Evolutionary conservation across 2,797 vertebrate species (phyloP).

Genomic region (Hipposideros larvatus): DNA sequence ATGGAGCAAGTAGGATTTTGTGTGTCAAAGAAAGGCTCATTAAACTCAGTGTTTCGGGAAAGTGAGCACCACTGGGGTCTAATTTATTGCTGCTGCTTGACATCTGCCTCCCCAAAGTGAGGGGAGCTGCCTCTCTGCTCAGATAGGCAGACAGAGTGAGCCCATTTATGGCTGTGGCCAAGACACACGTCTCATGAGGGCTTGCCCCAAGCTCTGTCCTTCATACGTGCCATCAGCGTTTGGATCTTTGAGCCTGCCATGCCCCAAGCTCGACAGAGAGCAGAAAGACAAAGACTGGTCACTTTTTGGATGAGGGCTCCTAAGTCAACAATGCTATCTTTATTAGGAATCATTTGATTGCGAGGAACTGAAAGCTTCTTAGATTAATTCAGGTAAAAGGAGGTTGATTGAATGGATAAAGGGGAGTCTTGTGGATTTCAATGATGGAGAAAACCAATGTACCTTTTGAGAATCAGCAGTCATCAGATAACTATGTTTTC

Average conservation of each 20-base stretch:
- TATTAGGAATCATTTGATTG: not conserved
- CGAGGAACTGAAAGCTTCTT: not conserved
- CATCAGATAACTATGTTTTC: not conserved
- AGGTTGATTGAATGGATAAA: not conserved
- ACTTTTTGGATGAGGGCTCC: not conserved
- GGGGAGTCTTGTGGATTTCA: not conserved
- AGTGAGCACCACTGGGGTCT: conserved; percentile 45
- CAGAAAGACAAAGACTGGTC: conserved; percentile 8
- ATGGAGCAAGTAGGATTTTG: conserved; percentile 51
- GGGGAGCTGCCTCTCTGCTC: not conserved
- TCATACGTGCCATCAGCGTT: not conserved
- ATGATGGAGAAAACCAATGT: not conserved
- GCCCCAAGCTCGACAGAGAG: not conserved
- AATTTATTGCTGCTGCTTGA: conserved; percentile 29
- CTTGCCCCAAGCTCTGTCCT: not conserved
- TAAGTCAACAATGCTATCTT: not conserved
- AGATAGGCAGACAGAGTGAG: accelerated
- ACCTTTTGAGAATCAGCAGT: not conserved
- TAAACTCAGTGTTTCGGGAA: conserved; percentile 55
- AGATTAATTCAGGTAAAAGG: not conserved
- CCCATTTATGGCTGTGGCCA: not conserved
- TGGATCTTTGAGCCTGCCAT: not conserved
- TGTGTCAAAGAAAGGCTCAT: conserved; percentile 66
- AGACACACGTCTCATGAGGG: not conserved
- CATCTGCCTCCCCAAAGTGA: not conserved